phyloP scores from a whole-genome alignment of 2,888 invertebrate genomes.

The Crocallis elinguaria region DNA sequence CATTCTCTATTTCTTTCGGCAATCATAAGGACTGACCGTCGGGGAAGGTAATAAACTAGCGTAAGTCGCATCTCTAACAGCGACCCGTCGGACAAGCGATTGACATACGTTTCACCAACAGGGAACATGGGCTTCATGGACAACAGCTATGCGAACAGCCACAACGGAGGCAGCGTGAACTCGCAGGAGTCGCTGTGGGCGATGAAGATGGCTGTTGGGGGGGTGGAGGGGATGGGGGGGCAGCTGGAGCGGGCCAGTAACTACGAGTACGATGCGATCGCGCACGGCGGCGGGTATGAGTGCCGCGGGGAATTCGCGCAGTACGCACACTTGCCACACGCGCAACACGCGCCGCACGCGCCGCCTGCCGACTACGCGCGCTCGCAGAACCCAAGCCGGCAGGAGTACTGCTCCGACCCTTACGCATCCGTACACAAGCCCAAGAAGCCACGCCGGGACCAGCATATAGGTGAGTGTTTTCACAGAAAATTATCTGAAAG shows the following conservation, averaged over 20 bases:
- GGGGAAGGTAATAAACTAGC: constrained; percentile 52
- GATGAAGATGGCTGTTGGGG: constrained; percentile 94
- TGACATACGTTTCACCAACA: constrained; percentile 8
- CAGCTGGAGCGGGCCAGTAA: constrained; percentile 87
- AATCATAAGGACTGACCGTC: constrained; percentile 62
- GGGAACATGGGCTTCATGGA: constrained; percentile 94
- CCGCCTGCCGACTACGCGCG: constrained; percentile 89
- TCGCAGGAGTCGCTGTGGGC: constrained; percentile 98
- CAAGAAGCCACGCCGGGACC: constrained; percentile 91
- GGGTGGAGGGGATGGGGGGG: constrained; percentile 84
- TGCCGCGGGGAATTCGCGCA: constrained; percentile 89
- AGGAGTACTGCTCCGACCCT: constrained; percentile 94
- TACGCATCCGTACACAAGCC: constrained; percentile 96
- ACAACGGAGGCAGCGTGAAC: constrained; percentile 97
- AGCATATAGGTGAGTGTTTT: constrained; percentile 90
- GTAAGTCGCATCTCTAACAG: background rate
- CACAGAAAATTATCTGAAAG: background rate
- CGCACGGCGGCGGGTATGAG: constrained; percentile 93
- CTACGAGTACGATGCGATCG: constrained; percentile 90
- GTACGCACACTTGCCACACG: constrained; percentile 91
- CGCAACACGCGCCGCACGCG: constrained; percentile 85
- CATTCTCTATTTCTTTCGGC: constrained; percentile 51
- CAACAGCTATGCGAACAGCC: constrained; percentile 96
- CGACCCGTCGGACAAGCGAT: background rate
- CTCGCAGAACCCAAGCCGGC: constrained; percentile 93